Percentiles rank a stretch among this genome's conserved stretches.
Evolutionary conservation across 1,140 invertebrate genomes (phyloP).

Genomic region (Zaprionus capensis): DNA sequence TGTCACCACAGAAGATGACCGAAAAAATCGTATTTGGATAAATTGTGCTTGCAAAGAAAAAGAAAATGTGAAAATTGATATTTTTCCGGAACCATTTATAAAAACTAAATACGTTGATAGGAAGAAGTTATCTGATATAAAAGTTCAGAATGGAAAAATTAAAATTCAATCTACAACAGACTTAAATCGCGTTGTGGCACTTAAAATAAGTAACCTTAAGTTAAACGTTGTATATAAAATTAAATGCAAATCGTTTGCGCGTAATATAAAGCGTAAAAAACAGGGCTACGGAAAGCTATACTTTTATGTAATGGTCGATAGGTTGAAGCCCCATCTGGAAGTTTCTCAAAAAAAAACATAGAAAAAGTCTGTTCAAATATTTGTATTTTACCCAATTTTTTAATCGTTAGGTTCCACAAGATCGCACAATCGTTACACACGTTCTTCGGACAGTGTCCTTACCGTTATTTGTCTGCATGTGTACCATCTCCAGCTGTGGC

Average conservation of each 20-base stretch:
- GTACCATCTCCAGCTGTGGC: slow-evolving; percentile 93
- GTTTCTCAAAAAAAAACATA: not conserved
- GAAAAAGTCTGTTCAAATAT: not conserved
- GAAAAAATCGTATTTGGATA: slow-evolving; percentile 55
- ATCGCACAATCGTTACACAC: slow-evolving; percentile 94
- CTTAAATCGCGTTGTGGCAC: slow-evolving; percentile 58
- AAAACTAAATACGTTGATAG: slow-evolving; percentile 44
- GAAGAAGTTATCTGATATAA: not conserved
- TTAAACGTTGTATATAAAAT: slow-evolving; percentile 16
- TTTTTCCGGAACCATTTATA: slow-evolving; percentile 47
- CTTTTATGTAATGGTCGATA: slow-evolving; percentile 26
- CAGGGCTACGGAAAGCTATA: slow-evolving; percentile 9
- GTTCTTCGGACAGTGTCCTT: slow-evolving; percentile 93
- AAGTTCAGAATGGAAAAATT: not conserved
- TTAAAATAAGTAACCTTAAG: slow-evolving; percentile 42
- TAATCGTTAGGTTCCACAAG: slow-evolving; percentile 83
- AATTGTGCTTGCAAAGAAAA: slow-evolving; percentile 16
- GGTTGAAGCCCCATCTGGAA: not conserved
- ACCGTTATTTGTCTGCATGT: slow-evolving; percentile 95
- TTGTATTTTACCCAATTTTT: not conserved
- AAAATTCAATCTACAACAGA: slow-evolving; percentile 21
- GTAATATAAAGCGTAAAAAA: slow-evolving; percentile 36
- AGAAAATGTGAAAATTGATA: slow-evolving; percentile 11
- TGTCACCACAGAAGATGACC: not conserved
- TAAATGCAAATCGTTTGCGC: slow-evolving; percentile 56